These are phyloP conservation scores for Agonopterix heracliana DNA, from an alignment of 2,888 invertebrate genomes.

Conservation along the genomic window DNA sequence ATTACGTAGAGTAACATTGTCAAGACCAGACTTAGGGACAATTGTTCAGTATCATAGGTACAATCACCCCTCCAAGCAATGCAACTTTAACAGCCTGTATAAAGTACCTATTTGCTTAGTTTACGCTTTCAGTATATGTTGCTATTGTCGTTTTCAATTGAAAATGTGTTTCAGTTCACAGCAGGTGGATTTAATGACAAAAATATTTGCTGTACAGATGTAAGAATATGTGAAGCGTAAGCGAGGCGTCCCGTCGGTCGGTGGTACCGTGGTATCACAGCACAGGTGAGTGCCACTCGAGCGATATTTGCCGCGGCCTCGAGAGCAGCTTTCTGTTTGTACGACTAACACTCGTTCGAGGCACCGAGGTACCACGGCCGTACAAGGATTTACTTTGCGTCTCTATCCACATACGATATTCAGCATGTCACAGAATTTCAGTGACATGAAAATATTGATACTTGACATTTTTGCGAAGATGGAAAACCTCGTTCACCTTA, in stretches of 20 bases:
- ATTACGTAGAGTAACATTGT: too few species aligned
- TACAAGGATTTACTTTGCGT: neutral
- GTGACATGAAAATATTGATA: too few species aligned
- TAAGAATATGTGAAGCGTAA: conserved; percentile 21
- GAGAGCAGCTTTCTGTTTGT: conserved; percentile 52
- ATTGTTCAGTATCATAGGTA: too few species aligned
- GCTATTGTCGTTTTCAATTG: too few species aligned
- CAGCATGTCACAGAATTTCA: too few species aligned
- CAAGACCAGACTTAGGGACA: too few species aligned
- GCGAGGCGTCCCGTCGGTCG: conserved; percentile 22
- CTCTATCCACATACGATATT: neutral
- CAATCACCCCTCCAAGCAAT: too few species aligned
- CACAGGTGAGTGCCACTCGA: conserved; percentile 48
- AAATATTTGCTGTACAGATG: conserved; percentile 39
- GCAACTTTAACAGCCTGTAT: too few species aligned
- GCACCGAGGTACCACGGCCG: neutral
- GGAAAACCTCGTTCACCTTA: too few species aligned
- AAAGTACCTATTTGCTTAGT: neutral
- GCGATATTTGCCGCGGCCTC: conserved; percentile 59
- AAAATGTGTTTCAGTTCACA: neutral
- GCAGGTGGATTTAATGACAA: conserved; percentile 23
- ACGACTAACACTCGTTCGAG: conserved; percentile 41
- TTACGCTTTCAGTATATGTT: conserved; percentile 6
- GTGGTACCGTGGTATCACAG: conserved; percentile 34
- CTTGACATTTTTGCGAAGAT: too few species aligned